Conservation (phyloP, 2,113 vertebrate species). For the Colistium nudipinnis region DNA sequence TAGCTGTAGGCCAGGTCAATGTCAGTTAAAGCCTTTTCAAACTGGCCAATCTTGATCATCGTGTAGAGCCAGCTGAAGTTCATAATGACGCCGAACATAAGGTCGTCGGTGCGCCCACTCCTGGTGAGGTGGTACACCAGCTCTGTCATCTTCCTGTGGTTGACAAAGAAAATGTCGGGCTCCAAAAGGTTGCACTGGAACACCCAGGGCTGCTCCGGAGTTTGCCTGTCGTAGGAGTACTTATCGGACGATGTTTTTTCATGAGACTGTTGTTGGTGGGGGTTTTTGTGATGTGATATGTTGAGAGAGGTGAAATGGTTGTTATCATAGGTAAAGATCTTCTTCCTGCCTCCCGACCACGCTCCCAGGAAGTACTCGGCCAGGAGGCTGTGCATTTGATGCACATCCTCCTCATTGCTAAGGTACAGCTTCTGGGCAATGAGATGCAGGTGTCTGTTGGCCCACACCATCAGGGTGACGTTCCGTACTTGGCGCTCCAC, state of each 20-base stretch:
- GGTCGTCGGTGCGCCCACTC: constrained; percentile 93
- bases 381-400: constrained; percentile 95
- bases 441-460: constrained; percentile 95
- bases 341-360: constrained; percentile 95
- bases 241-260: constrained; percentile 90
- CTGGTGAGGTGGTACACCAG: constrained; percentile 92
- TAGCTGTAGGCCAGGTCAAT: constrained; percentile 94
- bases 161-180: constrained; percentile 98
- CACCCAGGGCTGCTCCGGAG: constrained; percentile 97
- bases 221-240: constrained; percentile 92
- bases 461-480: constrained; percentile 94
- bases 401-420: constrained; percentile 89
- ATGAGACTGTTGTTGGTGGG: constrained; percentile 83
- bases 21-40: constrained; percentile 93
- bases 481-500: constrained; percentile 95
- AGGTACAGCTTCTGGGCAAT: constrained; percentile 98
- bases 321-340: constrained; percentile 88
- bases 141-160: constrained; percentile 98
- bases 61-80: constrained; percentile 99
- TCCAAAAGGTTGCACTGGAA: constrained; percentile 98
- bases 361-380: constrained; percentile 97
- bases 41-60: constrained; percentile 98
- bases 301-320: constrained; percentile 88
- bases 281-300: constrained; percentile 85
- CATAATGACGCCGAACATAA: constrained; percentile 96